Evolutionary conservation across 2,888 invertebrate species (phyloP).

Genomic region (Scrobipalpa atriplicella): DNA sequence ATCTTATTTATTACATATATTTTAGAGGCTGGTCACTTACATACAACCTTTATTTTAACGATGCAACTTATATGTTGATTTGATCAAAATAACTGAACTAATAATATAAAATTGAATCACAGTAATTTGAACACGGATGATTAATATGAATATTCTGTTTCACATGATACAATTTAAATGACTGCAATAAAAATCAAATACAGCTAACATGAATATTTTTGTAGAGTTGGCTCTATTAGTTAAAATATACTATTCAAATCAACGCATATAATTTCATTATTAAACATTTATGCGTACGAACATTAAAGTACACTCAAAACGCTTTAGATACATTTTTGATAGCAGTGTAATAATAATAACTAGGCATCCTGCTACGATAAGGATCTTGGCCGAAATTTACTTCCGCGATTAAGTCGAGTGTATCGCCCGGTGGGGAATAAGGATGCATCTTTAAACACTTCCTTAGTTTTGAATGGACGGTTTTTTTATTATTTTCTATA

Average conservation of each 20-base stretch:
- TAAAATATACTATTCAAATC: not conserved
- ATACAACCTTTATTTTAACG: not conserved
- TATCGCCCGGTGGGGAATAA: conserved; percentile 45
- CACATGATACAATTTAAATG: conserved; percentile 15
- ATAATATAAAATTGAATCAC: not conserved
- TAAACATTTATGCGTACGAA: conserved; percentile 26
- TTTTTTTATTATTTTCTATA: conserved; percentile 4
- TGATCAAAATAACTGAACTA: not conserved
- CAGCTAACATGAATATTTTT: not conserved
- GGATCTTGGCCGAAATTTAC: conserved; percentile 52
- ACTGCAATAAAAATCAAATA: conserved; percentile 8
- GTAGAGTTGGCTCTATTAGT: not conserved
- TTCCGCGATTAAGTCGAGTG: conserved; percentile 63
- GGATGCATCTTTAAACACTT: conserved; percentile 51
- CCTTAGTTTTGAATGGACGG: not conserved
- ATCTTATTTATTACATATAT: not conserved
- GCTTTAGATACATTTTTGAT: conserved; percentile 46
- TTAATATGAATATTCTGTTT: not conserved
- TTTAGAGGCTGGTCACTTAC: not conserved
- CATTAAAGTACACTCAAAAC: conserved; percentile 25
- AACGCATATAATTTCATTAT: conserved; percentile 18
- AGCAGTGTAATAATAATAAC: conserved; percentile 42
- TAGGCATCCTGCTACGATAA: conserved; percentile 54
- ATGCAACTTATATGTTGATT: not conserved
- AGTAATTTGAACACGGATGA: not conserved